Evolutionary conservation across 2,113 vertebrate species (phyloP).

Genomic region (Mesitornis unicolor): DNA sequence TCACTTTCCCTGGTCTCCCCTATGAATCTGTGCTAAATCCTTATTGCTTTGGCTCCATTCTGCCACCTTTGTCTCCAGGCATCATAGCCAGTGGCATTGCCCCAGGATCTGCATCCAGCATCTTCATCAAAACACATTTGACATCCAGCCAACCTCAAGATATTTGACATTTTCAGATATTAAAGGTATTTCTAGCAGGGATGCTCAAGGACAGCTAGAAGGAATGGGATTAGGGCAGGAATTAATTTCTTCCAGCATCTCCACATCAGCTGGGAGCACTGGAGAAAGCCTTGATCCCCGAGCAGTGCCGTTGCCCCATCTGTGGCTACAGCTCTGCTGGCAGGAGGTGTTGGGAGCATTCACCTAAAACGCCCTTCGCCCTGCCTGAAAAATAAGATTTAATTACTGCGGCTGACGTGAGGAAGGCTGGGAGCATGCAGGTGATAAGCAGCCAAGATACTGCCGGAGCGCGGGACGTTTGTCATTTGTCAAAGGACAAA

Average conservation of each 20-base stretch:
- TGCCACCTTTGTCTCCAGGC: neutral
- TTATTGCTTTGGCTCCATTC: neutral
- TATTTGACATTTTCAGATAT: neutral
- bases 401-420: neutral
- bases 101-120: neutral
- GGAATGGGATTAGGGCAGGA: neutral
- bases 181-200: neutral
- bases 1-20: neutral
- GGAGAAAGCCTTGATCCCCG: neutral
- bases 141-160: neutral
- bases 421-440: neutral
- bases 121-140: neutral
- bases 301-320: neutral
- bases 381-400: neutral
- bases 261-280: neutral
- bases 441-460: neutral
- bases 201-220: neutral
- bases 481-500: neutral
- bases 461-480: neutral
- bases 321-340: neutral
- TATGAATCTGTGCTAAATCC: neutral
- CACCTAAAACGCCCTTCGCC: neutral
- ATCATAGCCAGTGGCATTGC: accelerated
- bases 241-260: neutral
- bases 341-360: neutral